Evolutionary conservation across 2,113 vertebrate genomes (phyloP), one percentile per base, ranked within the genome.

Genomic region (Delphinus delphis): DNA sequence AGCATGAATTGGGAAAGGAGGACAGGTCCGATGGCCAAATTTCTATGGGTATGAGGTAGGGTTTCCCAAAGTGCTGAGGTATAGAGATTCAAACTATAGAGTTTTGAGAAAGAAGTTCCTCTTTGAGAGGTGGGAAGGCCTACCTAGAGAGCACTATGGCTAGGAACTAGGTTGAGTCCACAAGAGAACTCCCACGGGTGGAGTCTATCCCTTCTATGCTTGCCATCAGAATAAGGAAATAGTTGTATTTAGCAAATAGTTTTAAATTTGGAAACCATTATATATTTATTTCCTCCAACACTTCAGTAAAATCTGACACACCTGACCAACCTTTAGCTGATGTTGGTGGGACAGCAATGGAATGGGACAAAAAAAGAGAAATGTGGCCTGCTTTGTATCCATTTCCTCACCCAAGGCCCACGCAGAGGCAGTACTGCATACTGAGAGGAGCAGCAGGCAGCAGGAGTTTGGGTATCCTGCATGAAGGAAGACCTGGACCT

Each of bases 351-450:
- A 90, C 7, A 47, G 17, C 23, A 73, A 74, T 17, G 9, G 28
- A 63, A 47, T 28, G 26, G n/a, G 15, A 41, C 36, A 60, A 21
- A 65, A 96, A 97, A 81, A 36, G n/a, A 82, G 47, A 90, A 92
- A 74, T 12, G 33, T 18, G 58, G n/a, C 9, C n/a, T 73, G 18
- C 9, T 28, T 53, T 25, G 26, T 14, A 15, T 67, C 38, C 3
- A 55, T 58, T 77, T 77, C 38, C 12, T 55, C 31, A 23, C 11
- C 53, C 15, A 28, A 23, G 33, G 8, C 23, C 12, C 20, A n/a
- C 0, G 2, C 12, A 44, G 65, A 74, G 44, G 20, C 3, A 23
- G 15, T 0, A 20, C 9, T 3, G 21, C 15, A n/a, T 0, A 8
- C 0, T 41, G 14, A 10, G 33, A 88, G 44, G 4, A 13, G 25